Evolutionary conservation across 1,140 invertebrate genomes (phyloP).

Genomic region (Amyelois transitella): DNA sequence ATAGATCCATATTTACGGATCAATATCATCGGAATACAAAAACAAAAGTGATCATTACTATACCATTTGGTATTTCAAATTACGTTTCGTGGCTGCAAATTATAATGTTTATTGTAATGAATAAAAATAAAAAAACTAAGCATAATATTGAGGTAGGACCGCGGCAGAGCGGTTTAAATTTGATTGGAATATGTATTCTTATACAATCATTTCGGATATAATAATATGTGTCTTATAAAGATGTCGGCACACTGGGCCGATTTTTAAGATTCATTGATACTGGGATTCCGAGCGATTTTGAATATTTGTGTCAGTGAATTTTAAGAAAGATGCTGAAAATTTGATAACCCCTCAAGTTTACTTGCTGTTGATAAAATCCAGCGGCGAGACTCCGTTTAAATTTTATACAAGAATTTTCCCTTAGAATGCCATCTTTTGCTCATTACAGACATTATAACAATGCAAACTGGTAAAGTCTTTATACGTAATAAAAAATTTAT

Average conservation of each 20-base stretch:
- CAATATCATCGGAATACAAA: neutral
- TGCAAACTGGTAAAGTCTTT: too few species aligned
- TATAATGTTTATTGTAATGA: neutral
- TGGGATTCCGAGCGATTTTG: too few species aligned
- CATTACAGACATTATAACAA: too few species aligned
- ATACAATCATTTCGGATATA: neutral
- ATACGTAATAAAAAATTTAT: too few species aligned
- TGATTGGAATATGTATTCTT: neutral
- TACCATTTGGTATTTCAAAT: neutral
- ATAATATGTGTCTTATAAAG: neutral
- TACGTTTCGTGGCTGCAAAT: neutral
- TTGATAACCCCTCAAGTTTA: too few species aligned
- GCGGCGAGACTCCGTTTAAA: too few species aligned
- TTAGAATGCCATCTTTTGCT: too few species aligned
- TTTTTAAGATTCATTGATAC: too few species aligned
- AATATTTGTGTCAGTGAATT: too few species aligned
- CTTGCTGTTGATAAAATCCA: too few species aligned
- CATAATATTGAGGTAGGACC: neutral
- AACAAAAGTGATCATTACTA: neutral
- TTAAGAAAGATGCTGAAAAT: too few species aligned
- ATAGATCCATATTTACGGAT: neutral
- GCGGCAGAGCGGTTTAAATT: neutral
- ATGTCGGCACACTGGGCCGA: neutral
- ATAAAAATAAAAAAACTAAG: neutral
- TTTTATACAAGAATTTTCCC: too few species aligned